phyloP scores from a whole-genome alignment of 2,888 invertebrate genomes.

The Lamproptera curius region DNA sequence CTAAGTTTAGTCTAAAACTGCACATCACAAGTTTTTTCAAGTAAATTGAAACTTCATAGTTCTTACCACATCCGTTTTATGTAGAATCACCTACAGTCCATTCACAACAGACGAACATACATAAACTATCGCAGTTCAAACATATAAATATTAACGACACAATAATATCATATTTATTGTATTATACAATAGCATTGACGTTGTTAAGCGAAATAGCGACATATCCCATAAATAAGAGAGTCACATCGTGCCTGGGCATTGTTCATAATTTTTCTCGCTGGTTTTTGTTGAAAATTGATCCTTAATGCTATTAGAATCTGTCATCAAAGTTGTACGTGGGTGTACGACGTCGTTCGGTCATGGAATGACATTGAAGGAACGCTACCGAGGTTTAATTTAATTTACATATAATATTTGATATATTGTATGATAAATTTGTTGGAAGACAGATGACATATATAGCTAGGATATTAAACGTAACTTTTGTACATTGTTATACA shows the following conservation, averaged over 20 bases:
- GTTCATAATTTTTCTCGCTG: conserved; percentile 11
- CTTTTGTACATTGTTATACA: no score
- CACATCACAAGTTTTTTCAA: no score
- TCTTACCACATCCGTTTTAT: no score
- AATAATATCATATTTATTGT: background rate
- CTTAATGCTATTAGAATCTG: conserved; percentile 12
- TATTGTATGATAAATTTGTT: no score
- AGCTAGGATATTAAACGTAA: no score
- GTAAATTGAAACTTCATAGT: no score
- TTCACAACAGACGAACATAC: no score
- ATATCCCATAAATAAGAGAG: background rate
- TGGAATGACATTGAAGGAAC: conserved; percentile 14
- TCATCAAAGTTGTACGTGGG: conserved; percentile 9
- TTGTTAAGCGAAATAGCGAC: background rate
- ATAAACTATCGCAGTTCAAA: background rate
- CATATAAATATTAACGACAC: background rate
- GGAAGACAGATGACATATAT: no score
- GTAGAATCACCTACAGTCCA: no score
- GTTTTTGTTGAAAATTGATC: conserved; percentile 12
- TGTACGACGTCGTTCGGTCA: conserved; percentile 6
- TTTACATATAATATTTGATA: no score
- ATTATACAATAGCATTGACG: background rate
- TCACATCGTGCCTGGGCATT: background rate
- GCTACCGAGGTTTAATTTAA: no score
- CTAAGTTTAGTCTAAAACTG: no score